A percentile compares a stretch with the other conserved stretches of the same genome.
These are phyloP conservation scores for Hetaerina titia DNA, from an alignment of 2,888 invertebrate species.

Conservation along the genomic window DNA sequence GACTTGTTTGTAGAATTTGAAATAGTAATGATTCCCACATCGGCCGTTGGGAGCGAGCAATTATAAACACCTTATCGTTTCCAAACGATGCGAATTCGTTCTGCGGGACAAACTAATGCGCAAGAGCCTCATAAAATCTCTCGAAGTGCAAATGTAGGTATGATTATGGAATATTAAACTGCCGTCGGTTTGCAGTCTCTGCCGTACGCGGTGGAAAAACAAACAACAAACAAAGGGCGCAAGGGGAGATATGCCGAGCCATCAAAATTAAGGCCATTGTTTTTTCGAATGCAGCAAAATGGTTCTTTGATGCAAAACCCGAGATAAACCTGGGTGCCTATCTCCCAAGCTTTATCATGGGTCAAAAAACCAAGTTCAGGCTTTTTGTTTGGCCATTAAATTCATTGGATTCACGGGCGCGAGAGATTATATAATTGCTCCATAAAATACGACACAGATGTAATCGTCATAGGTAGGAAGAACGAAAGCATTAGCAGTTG, in stretches of 20 bases:
- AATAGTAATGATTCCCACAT: constrained; percentile 1
- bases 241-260: background rate
- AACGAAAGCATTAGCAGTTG: background rate
- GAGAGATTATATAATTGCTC: background rate
- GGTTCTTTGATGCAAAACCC: constrained; percentile 17
- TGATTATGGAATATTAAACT: constrained; percentile 39
- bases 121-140: background rate
- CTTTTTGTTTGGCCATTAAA: constrained; percentile 4
- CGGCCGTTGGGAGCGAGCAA: constrained; percentile 22
- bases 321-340: background rate
- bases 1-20: constrained; percentile 31
- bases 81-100: background rate
- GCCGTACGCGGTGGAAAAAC: background rate
- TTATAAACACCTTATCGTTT: constrained; percentile 53
- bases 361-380: background rate
- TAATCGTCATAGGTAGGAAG: background rate
- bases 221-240: background rate
- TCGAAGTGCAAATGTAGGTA: background rate
- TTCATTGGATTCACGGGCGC: background rate
- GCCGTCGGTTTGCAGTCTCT: background rate
- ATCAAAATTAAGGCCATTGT: background rate
- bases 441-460: background rate
- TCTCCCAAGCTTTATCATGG: background rate
- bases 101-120: constrained; percentile 15
- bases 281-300: constrained; percentile 4